Base-by-base conservation (phyloP, 2,797 vertebrate genomes). In the Danio aesculapii region DNA sequence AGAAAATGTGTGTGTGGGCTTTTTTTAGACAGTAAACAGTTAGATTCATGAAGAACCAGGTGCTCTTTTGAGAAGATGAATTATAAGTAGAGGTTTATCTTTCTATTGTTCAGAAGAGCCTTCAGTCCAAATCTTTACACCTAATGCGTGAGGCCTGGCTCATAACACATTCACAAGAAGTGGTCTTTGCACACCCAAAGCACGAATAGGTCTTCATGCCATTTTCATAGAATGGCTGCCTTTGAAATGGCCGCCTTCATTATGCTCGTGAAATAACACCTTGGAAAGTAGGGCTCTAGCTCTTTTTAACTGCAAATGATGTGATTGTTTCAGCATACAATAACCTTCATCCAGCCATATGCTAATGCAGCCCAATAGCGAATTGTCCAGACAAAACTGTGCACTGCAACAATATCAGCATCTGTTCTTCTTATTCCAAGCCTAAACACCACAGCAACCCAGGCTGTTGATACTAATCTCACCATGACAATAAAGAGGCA, bases 171-270 rank as follows among this genome's bases (percentile, higher is more conserved):
- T 83, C 79, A 59, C 52, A 73, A 69, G 64, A 49, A 69, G 77
- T 19, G 58, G 58, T 62, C n/a, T 59, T 49, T 13, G 73, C 68
- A 53, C 71, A 81, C 69, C 49, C 61, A 81, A 81, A 76, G 78
- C 73, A 79, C 79, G 71, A 87, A 86, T 78, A 77, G 79, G 47
- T 62, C 74, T 81, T 71, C 59, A 72, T 68, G 16, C 43, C 59
- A 55, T 83, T 62, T 83, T 75, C 77, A 69, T 62, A 50, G 52
- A 81, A 83, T 52, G 55, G 50, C 50, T 75, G 55, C 84, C 88
- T 93, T 93, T 93, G 91, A 94, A 92, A 90, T 89, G 75, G 83
- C 53, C 67, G 66, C 83, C 87, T 90, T 91, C 91, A 88, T 91
- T 83, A 91, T 86, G 88, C 83, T 84, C 85, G 91, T 91, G 91